phyloP scores from a whole-genome alignment of 2,797 vertebrate genomes.

The Phyllotis vaccarum region DNA sequence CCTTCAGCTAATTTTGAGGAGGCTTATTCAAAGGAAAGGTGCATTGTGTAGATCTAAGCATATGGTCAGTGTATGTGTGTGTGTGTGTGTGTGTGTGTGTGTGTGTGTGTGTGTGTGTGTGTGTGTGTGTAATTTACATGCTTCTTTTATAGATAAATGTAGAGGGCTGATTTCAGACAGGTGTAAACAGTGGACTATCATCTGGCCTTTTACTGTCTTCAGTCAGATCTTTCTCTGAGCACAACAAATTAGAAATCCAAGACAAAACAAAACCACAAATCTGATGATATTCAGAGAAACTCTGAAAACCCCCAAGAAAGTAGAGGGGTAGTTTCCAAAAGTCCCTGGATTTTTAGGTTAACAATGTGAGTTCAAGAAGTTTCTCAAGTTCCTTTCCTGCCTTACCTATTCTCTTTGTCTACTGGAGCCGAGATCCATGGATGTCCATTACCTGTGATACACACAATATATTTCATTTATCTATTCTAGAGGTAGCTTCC shows the following conservation, averaged over 20 bases:
- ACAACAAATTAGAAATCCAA: slow-evolving; percentile 62
- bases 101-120: neutral
- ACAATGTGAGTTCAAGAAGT: fast-evolving
- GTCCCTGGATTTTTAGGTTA: too few species aligned
- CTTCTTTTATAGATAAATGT: slow-evolving; percentile 64
- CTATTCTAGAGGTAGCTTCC: neutral
- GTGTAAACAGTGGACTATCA: slow-evolving; percentile 70
- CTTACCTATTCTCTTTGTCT: neutral
- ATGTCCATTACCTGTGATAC: neutral
- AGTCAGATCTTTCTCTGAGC: slow-evolving; percentile 48
- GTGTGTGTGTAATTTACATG: neutral
- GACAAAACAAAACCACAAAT: neutral
- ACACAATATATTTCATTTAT: neutral
- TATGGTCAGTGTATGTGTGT: slow-evolving; percentile 47
- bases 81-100: neutral
- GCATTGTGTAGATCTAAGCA: slow-evolving; percentile 59
- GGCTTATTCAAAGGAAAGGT: slow-evolving; percentile 30
- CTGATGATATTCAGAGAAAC: neutral
- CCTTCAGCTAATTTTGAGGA: slow-evolving; percentile 50
- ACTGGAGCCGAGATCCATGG: too few species aligned
- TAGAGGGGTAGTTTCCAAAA: neutral
- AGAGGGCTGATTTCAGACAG: slow-evolving; percentile 71
- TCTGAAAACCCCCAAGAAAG: neutral
- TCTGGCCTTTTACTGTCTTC: slow-evolving; percentile 74
- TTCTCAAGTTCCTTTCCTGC: too few species aligned